Evolutionary conservation across 2,113 vertebrate genomes (phyloP), one percentile per base, ranked within the genome.

Genomic region (Sinocyclocheilus anshuiensis): DNA sequence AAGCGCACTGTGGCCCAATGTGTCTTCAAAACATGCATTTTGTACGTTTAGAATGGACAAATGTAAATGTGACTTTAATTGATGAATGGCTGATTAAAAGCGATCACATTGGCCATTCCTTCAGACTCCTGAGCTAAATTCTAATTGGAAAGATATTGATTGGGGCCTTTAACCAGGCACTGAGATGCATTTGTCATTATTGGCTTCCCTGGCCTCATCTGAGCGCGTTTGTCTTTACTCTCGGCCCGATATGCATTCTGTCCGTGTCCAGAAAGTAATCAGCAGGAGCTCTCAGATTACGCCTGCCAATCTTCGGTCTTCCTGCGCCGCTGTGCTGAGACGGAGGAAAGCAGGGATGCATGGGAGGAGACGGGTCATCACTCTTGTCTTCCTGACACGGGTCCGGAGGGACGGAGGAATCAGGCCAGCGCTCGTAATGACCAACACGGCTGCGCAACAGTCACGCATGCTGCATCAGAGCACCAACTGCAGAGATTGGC

Each of bases 111-210:
- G 45, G 1, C 48, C 42, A 48, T 82, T 82, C 26, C 45, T 82
- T 53, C 18, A 15, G 65, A 82, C 77, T 33, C 15, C 63, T 15
- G 81, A 33, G 45, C 81, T 71, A 33, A 71, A 71, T 82, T 53
- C 10, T 82, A 71, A 82, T 82, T 71, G 81, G 63, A 71, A 67
- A 71, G 45, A 33, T 53, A 82, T 82, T 71, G 81, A 82, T 82
- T 29, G 45, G 15, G 39, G 7, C 67, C 65, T 71, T 83, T 72
- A 24, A 83, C 65, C 67, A 53, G 20, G 1, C 33, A 24, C 20
- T 3, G 50, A 26, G 69, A 72, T 59, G 8, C 16, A 83, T 83
- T 29, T 71, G 65, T 29, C 12, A 2, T 8, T 57, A 74, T 74
- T 39, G 10, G 77, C 36, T 80, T 63, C 57, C 50, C 20, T 57